Evolutionary conservation across 2,888 invertebrate genomes (phyloP), one percentile per base, ranked within the genome.

Genomic region (Arge pagana): DNA sequence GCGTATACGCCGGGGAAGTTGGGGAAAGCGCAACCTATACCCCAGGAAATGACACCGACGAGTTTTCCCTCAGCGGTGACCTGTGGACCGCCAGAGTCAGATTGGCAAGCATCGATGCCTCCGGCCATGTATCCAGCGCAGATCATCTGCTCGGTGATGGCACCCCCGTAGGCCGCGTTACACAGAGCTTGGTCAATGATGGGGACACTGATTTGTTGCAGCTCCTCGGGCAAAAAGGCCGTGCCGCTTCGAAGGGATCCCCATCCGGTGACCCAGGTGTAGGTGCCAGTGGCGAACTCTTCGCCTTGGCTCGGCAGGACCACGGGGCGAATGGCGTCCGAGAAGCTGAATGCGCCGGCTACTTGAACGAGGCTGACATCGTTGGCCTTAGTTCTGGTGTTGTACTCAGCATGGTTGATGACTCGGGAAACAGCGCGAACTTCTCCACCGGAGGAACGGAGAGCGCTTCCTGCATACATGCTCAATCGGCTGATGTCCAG

Each of bases 331-430:
- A 50, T 23, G 23, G 13, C 40, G 30, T 1, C 21, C 8, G 31
- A 8, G 2, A 50, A 26, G 15, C 16, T 16, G 49, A 55, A 52
- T 4, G 31, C 10, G 26, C 10, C 43, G n/a, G 35, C 30, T 18
- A 58, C 57, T 45, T 42, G 11, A 15, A 59, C 16, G 10, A 58
- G 33, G 4, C 53, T 42, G 41, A 58, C 41, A 48, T 60, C 60
- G 48, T 51, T 56, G 54, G 54, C 56, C 15, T 39, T 2, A 8
- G 41, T 50, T 4, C 28, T 16, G 16, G 15, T 6, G 41, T 45
- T 43, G 53, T 55, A 60, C 11, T 19, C 18, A 3, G 45, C n/a
- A 41, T 60, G 58, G 26, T 42, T 33, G 42, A 56, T 35, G 16
- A 52, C 31, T 19, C 31, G 23, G 19, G 33, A 11, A 10, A 55